phyloP scores from a whole-genome alignment of 2,797 vertebrate genomes.

The Notamacropus eugenii region DNA sequence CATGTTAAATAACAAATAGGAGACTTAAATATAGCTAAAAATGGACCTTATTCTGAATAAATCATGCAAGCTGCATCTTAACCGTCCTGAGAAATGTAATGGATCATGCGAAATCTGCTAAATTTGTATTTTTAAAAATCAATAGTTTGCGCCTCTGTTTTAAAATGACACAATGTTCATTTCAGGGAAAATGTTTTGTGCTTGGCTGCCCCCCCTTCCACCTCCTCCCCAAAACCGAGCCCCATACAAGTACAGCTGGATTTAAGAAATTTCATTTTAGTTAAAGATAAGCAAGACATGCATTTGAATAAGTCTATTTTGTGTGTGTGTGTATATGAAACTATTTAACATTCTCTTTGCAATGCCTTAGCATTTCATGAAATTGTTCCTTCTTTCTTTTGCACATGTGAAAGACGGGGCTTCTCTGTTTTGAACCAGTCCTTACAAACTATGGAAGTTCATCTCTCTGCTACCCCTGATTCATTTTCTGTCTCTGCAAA shows the following conservation, averaged over 20 bases:
- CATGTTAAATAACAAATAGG: constrained; percentile 90
- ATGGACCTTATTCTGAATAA: constrained; percentile 88
- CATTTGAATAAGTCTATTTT: constrained; percentile 82
- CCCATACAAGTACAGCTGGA: constrained; percentile 71
- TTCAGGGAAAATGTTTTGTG: constrained; percentile 78
- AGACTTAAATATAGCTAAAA: constrained; percentile 87
- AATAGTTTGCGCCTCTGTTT: constrained; percentile 76
- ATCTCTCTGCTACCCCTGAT: constrained; percentile 68
- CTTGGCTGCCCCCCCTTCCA: constrained; percentile 61
- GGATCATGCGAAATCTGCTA: constrained; percentile 84
- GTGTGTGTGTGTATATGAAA: constrained; percentile 65
- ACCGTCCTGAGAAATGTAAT: constrained; percentile 83
- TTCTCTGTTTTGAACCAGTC: constrained; percentile 64
- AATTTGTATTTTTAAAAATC: constrained; percentile 85
- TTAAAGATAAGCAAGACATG: constrained; percentile 81
- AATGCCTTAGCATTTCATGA: constrained; percentile 77
- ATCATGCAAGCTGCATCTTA: constrained; percentile 86
- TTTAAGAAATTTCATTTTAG: constrained; percentile 84
- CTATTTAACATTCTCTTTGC: constrained; percentile 83
- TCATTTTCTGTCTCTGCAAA: constrained; percentile 80
- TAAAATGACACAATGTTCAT: constrained; percentile 62
- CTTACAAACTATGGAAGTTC: constrained; percentile 73
- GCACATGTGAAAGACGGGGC: constrained; percentile 74
- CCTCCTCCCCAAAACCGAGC: neutral
- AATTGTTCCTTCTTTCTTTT: constrained; percentile 79